phyloP scores from a whole-genome alignment of 2,888 invertebrate species.

The Melanostoma scalare region DNA sequence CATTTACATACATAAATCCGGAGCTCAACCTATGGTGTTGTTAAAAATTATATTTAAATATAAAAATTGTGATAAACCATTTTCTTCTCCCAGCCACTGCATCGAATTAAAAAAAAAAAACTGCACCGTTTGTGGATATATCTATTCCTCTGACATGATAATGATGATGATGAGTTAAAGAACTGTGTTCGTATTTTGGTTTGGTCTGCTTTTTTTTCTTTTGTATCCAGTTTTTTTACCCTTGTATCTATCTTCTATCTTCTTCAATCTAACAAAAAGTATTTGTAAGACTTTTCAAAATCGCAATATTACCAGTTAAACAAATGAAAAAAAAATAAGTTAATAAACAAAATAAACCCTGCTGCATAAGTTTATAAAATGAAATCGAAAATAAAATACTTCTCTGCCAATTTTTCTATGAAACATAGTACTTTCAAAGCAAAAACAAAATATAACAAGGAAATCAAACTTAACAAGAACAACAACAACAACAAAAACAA shows the following conservation, averaged over 20 bases:
- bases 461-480: slow-evolving; percentile 35
- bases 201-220: background rate
- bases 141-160: background rate
- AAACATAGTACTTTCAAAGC: slow-evolving; percentile 55
- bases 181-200: background rate
- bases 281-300: background rate
- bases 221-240: background rate
- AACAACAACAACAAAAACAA: slow-evolving; percentile 26
- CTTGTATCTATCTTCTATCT: slow-evolving; percentile 7
- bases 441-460: slow-evolving; percentile 27
- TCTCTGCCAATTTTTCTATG: slow-evolving; percentile 70
- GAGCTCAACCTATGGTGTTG: background rate
- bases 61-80: slow-evolving; percentile 30
- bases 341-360: slow-evolving; percentile 17
- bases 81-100: background rate
- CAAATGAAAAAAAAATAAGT: slow-evolving; percentile 15
- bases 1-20: background rate
- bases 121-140: background rate
- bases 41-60: background rate
- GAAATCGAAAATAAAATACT: slow-evolving; percentile 74
- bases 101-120: background rate
- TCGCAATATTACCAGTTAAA: slow-evolving; percentile 11
- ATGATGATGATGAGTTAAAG: background rate
- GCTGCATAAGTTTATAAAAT: slow-evolving; percentile 76
- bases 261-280: background rate